A percentile compares a stretch with the other conserved stretches of the same genome.
Evolutionary conservation across 2,888 invertebrate genomes (phyloP).

Genomic region (Frankliniella intonsa): DNA sequence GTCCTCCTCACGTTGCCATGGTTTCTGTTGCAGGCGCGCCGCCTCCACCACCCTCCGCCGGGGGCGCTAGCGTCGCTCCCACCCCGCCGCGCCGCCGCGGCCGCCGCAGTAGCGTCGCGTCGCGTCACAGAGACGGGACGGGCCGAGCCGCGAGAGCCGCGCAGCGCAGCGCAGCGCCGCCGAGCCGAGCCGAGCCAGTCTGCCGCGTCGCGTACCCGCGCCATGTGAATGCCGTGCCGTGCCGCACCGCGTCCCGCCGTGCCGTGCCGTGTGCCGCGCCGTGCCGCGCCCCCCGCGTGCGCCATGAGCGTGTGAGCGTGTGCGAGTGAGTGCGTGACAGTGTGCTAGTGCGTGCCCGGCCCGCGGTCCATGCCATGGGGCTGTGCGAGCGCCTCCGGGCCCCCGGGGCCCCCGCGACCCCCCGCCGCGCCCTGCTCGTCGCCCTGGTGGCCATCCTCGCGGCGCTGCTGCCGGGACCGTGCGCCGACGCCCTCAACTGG

Average conservation of each 20-base stretch:
- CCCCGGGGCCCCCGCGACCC: background rate
- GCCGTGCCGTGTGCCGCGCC: background rate
- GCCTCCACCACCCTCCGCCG: slow-evolving; percentile 1
- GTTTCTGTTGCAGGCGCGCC: slow-evolving; percentile 15
- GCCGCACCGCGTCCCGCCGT: background rate
- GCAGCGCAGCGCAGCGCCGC: background rate
- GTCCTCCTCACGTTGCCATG: background rate
- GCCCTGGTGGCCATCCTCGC: slow-evolving; percentile 49
- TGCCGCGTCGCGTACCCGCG: background rate
- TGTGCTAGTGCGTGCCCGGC: background rate
- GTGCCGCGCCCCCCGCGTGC: background rate
- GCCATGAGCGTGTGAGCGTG: background rate
- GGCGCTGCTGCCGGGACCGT: slow-evolving; percentile 47
- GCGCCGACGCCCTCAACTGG: slow-evolving; percentile 61
- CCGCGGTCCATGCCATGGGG: background rate
- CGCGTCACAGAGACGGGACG: background rate
- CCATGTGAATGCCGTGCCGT: background rate
- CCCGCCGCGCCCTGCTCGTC: slow-evolving; percentile 42
- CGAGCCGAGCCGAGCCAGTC: background rate
- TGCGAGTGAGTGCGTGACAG: background rate
- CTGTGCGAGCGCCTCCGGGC: background rate
- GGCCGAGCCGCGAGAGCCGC: background rate
- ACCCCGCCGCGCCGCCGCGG: background rate
- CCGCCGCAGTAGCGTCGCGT: background rate
- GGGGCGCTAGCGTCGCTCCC: background rate